Evolutionary conservation across 2,113 vertebrate genomes (phyloP).

Genomic region (Lanius ludovicianus): DNA sequence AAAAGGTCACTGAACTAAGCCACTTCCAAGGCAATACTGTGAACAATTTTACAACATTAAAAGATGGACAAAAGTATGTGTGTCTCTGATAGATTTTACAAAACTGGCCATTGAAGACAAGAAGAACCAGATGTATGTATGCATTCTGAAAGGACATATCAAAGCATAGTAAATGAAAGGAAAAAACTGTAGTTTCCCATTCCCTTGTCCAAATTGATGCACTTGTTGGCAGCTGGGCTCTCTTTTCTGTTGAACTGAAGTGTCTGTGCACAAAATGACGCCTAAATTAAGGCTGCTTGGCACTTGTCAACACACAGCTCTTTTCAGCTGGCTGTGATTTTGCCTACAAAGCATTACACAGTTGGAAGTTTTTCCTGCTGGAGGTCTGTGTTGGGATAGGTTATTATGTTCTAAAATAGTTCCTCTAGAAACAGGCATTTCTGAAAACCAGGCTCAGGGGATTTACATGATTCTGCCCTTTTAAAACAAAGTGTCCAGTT

Average conservation of each 20-base stretch:
- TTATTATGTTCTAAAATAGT: not conserved
- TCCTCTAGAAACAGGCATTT: not conserved
- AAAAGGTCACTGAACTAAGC: not conserved
- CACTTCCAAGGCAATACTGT: not conserved
- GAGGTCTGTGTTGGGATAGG: not conserved
- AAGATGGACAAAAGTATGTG: not conserved
- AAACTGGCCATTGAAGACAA: not conserved
- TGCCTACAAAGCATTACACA: not conserved
- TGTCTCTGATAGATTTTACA: not conserved
- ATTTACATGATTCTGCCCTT: not conserved
- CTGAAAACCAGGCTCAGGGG: not conserved
- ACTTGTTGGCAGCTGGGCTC: not conserved
- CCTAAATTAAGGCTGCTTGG: not conserved
- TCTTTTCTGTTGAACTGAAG: not conserved
- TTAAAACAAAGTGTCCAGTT: not conserved
- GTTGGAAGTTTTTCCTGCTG: not conserved
- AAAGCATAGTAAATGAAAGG: not conserved
- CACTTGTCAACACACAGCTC: not conserved
- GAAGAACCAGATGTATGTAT: not conserved
- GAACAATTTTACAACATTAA: not conserved
- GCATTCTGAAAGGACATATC: not conserved
- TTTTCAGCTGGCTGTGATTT: not conserved
- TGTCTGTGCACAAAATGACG: not conserved
- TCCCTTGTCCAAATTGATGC: not conserved
- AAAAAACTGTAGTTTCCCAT: not conserved